These are phyloP conservation scores for Agrotis ipsilon DNA, from an alignment of 2,888 invertebrate species.

Conservation along the genomic window DNA sequence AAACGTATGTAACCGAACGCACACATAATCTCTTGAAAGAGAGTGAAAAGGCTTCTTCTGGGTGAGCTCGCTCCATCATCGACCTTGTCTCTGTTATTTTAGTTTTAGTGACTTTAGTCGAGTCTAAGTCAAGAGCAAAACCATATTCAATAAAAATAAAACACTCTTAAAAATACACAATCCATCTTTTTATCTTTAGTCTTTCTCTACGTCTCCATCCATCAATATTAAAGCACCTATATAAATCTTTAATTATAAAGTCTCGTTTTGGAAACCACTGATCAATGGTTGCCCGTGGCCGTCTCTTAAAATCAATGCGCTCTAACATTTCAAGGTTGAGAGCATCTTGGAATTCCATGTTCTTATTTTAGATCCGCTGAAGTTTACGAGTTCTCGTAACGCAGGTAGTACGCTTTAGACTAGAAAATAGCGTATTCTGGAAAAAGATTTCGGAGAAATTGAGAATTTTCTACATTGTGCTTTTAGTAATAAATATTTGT, in stretches of 20 bases:
- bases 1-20: too few species aligned
- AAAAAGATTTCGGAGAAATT: neutral
- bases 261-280: slow-evolving; percentile 11
- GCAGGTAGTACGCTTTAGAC: slow-evolving; percentile 23
- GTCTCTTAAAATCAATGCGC: slow-evolving; percentile 49
- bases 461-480: too few species aligned
- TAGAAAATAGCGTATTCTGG: slow-evolving; percentile 13
- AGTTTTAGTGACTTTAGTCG: too few species aligned
- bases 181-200: neutral
- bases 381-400: slow-evolving; percentile 63
- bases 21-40: too few species aligned
- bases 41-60: too few species aligned
- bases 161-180: neutral
- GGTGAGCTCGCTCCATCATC: too few species aligned
- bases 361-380: slow-evolving; percentile 69
- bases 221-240: neutral
- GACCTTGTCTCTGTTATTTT: too few species aligned
- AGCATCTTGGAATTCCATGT: slow-evolving; percentile 67
- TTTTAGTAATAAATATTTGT: neutral
- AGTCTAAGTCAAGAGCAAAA: too few species aligned
- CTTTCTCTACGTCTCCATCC: neutral
- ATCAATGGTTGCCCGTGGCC: slow-evolving; percentile 17
- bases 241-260: neutral
- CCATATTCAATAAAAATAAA: too few species aligned
- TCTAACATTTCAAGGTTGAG: slow-evolving; percentile 68